Conservation (phyloP, 2,888 invertebrate genomes). For the Siphonodentalium dalli region DNA sequence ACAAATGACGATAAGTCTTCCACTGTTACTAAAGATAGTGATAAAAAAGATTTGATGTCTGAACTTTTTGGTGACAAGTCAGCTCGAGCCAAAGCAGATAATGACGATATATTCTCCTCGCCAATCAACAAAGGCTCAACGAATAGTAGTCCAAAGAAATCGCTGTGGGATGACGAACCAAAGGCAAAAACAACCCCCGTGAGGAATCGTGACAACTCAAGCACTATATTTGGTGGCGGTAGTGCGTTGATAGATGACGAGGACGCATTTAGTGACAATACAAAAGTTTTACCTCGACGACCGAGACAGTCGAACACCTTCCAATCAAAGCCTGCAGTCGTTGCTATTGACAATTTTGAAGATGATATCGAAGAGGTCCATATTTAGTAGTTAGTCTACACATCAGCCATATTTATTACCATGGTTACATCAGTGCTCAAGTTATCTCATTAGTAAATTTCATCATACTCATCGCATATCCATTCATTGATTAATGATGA, state of each 20-base stretch:
- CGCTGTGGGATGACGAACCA: constrained; percentile 45
- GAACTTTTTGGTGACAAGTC: constrained; percentile 52
- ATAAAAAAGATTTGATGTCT: constrained; percentile 46
- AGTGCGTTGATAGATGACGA: constrained; percentile 52
- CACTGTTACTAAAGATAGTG: constrained; percentile 24
- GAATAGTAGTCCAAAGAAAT: constrained; percentile 23
- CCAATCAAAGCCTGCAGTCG: constrained; percentile 47
- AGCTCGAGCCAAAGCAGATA: constrained; percentile 23
- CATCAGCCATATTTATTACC: too few species aligned
- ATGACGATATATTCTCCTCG: constrained; percentile 36
- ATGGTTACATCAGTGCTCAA: too few species aligned
- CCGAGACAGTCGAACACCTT: constrained; percentile 44
- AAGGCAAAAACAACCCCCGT: constrained; percentile 22
- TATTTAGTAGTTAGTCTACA: too few species aligned
- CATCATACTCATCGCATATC: too few species aligned
- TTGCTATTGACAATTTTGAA: constrained; percentile 52
- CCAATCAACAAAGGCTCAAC: constrained; percentile 22
- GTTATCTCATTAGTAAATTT: too few species aligned
- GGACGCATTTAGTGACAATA: constrained; percentile 27
- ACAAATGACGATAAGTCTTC: constrained; percentile 1
- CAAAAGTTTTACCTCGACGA: constrained; percentile 38
- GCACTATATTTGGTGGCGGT: constrained; percentile 52
- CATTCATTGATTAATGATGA: too few species aligned
- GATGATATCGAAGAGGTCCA: constrained; percentile 62
- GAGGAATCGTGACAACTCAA: constrained; percentile 36